A percentile compares a stretch with the other conserved stretches of the same genome.
Evolutionary conservation across 2,113 vertebrate genomes (phyloP).

Genomic region (Mormyrus iriodes): DNA sequence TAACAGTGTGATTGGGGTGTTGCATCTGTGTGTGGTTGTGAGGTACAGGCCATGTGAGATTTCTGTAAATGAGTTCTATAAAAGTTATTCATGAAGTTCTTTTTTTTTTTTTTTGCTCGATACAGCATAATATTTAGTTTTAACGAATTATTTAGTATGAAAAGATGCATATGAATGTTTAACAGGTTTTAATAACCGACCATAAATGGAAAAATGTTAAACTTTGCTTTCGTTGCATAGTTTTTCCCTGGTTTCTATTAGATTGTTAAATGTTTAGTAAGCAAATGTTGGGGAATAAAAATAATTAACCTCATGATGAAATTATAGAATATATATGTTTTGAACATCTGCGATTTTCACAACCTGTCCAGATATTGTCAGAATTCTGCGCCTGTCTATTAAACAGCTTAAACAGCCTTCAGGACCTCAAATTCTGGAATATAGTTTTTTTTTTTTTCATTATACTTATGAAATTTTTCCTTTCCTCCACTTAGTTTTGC

Average conservation of each 20-base stretch:
- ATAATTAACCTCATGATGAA: not conserved
- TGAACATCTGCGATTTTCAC: not conserved
- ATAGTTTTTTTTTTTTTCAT: not conserved
- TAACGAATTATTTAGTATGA: not conserved
- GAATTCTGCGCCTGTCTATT: not conserved
- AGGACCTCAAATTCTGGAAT: not conserved
- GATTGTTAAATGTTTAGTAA: not conserved
- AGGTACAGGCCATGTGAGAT: not conserved
- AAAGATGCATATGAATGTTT: not conserved
- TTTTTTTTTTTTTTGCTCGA: not conserved
- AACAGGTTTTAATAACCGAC: no score
- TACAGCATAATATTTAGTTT: not conserved
- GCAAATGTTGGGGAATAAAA: not conserved
- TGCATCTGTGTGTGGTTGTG: not conserved
- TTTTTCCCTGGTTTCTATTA: not conserved
- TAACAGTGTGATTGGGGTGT: not conserved
- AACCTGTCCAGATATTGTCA: not conserved
- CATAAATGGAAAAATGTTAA: not conserved
- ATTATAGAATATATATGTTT: not conserved
- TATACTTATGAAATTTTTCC: not conserved
- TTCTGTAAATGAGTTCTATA: not conserved
- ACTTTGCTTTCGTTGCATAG: not conserved
- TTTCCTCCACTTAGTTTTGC: not conserved
- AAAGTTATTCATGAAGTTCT: not conserved
- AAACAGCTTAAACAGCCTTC: not conserved